A percentile compares a stretch with the other conserved stretches of the same genome.
phyloP scores from a whole-genome alignment of 1,140 invertebrate species.

The Brachionus rubens region DNA sequence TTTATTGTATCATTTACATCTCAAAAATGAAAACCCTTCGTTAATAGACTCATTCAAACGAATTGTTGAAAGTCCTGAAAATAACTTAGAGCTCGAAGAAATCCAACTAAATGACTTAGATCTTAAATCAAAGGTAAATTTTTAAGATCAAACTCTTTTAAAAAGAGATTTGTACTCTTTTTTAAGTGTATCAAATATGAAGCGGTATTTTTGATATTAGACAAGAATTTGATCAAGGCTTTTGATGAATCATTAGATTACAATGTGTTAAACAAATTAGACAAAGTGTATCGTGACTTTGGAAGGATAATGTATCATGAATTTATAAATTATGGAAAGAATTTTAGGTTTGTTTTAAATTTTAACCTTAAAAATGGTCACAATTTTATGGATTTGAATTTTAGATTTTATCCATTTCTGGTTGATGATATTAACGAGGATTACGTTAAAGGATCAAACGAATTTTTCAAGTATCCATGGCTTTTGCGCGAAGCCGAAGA shows the following conservation, averaged over 20 bases:
- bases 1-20: neutral
- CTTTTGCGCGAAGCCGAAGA: neutral
- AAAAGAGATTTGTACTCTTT: neutral
- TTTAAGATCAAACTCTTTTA: neutral
- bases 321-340: conserved; percentile 23
- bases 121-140: neutral
- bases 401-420: conserved; percentile 4
- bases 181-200: conserved; percentile 2
- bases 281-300: neutral
- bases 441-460: neutral
- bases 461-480: conserved; percentile 13
- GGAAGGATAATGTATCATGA: conserved; percentile 24
- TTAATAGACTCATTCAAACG: neutral
- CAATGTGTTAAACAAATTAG: neutral
- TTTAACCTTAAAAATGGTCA: neutral
- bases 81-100: neutral
- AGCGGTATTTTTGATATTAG: neutral
- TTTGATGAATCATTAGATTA: neutral
- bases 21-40: neutral
- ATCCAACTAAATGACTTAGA: neutral
- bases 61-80: neutral
- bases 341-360: neutral
- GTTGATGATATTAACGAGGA: neutral
- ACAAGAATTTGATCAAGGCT: neutral
- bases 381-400: neutral